These are phyloP conservation scores for Drosophila flavopinicola DNA, from an alignment of 2,888 invertebrate species.

Conservation along the genomic window DNA sequence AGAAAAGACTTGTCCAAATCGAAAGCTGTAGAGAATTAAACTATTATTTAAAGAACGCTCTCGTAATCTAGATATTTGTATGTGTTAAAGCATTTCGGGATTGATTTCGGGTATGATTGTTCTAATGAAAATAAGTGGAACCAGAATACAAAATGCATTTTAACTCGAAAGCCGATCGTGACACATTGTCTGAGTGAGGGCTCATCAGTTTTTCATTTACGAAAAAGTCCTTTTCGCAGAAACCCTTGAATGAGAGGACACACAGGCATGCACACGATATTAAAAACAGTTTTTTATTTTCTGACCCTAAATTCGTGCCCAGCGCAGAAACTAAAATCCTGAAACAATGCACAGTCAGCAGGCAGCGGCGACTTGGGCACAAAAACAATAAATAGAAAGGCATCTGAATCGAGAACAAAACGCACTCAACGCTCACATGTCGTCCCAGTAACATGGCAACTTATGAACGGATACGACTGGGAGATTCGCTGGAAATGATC, in stretches of 20 bases:
- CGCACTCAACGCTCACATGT: constrained; percentile 16
- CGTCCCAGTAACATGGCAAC: constrained; percentile 30
- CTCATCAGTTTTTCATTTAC: no score
- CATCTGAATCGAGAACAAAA: constrained; percentile 15
- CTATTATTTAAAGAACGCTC: no score
- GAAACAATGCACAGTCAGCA: constrained; percentile 50
- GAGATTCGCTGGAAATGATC: constrained; percentile 50
- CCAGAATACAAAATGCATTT: no score
- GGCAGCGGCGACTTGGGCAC: background rate
- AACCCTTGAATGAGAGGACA: background rate
- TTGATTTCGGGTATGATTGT: no score
- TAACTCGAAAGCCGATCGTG: no score
- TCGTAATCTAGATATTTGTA: no score
- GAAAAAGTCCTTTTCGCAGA: background rate
- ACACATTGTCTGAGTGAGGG: no score
- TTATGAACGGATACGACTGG: constrained; percentile 46
- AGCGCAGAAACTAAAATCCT: constrained; percentile 40
- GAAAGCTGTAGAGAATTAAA: no score
- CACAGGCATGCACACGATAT: background rate
- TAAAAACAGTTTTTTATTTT: constrained; percentile 1
- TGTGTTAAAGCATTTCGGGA: no score
- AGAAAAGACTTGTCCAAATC: no score
- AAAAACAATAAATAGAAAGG: constrained; percentile 23
- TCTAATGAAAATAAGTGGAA: no score
- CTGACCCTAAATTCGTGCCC: constrained; percentile 6